A percentile compares a stretch with the other conserved stretches of the same genome.
Evolutionary conservation across 2,888 invertebrate genomes (phyloP).

Genomic region (Cataglyphis livida): DNA sequence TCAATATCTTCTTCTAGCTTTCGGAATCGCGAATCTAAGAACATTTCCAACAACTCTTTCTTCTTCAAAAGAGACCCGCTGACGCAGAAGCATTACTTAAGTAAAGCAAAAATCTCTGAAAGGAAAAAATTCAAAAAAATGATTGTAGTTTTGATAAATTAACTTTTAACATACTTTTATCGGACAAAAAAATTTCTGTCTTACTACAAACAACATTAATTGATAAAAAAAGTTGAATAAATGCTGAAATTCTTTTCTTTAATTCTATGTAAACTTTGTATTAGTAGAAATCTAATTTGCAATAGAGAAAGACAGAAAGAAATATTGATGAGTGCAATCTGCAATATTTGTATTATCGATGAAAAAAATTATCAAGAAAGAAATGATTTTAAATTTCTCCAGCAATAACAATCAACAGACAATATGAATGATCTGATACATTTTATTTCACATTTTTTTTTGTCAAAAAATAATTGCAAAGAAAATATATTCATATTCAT

Average conservation of each 20-base stretch:
- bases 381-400: conserved; percentile 7
- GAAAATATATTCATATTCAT: neutral
- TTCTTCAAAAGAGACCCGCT: neutral
- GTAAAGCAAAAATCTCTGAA: conserved; percentile 4
- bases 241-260: neutral
- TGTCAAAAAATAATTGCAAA: neutral
- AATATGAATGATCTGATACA: conserved; percentile 1
- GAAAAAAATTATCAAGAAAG: conserved; percentile 6
- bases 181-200: neutral
- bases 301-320: neutral
- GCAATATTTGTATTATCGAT: neutral
- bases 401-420: neutral
- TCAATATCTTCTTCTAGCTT: neutral
- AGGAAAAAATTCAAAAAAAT: neutral
- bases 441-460: neutral
- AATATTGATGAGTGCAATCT: neutral
- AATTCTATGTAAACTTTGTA: neutral
- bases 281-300: conserved; percentile 22
- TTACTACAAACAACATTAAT: neutral
- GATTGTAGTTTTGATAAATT: conserved; percentile 13
- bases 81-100: neutral
- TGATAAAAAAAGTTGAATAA: neutral
- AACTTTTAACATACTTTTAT: neutral
- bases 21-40: conserved; percentile 5
- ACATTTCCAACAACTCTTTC: neutral